phyloP scores from a whole-genome alignment of 2,113 vertebrate species.

The Conger conger region DNA sequence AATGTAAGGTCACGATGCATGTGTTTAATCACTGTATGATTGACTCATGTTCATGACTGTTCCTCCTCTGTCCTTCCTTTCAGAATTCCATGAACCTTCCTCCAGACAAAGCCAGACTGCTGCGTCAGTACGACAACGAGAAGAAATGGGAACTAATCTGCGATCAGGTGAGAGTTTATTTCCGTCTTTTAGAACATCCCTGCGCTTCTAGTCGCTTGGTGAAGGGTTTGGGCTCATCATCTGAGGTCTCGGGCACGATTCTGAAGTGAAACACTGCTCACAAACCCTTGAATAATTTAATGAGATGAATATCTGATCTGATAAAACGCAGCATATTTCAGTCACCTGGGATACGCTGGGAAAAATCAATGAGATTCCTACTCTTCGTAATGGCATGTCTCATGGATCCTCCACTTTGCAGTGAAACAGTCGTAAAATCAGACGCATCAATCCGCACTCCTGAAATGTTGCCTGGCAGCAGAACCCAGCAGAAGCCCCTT shows the following conservation, averaged over 20 bases:
- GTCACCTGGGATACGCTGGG: too few species aligned
- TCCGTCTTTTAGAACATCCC: neutral
- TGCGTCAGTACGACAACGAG: constrained; percentile 93
- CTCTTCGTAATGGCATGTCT: neutral
- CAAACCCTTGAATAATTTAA: too few species aligned
- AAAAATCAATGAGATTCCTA: neutral
- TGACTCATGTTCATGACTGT: neutral
- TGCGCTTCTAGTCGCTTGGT: neutral
- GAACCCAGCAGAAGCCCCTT: neutral
- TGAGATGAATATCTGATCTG: too few species aligned
- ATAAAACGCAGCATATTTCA: too few species aligned
- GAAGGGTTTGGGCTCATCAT: neutral
- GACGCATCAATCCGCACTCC: neutral
- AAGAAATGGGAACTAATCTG: constrained; percentile 88
- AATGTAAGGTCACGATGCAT: too few species aligned
- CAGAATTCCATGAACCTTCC: constrained; percentile 97
- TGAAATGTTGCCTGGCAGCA: neutral
- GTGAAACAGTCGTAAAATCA: neutral
- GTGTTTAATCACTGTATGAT: neutral
- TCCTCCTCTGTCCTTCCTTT: constrained; percentile 26
- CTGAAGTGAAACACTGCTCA: too few species aligned
- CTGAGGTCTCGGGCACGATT: neutral
- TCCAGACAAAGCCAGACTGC: constrained; percentile 89
- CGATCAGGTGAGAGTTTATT: constrained; percentile 78
- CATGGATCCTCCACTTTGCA: too few species aligned